Conservation (phyloP, 2,113 vertebrate species). For the Carollia perspicillata region DNA sequence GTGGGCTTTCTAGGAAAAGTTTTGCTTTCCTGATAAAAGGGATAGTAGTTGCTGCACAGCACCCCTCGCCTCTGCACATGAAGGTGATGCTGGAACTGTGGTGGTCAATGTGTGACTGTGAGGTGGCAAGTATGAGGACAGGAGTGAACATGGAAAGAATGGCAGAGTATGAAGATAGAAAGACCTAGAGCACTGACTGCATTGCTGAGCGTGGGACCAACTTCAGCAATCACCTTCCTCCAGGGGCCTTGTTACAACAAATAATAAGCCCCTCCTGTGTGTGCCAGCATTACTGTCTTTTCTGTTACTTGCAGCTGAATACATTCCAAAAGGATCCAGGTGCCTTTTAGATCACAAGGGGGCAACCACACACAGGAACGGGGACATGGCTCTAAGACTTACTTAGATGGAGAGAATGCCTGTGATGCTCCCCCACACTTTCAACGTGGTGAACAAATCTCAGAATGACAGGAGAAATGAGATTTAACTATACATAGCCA, state of each 20-base stretch:
- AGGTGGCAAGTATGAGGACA: not conserved
- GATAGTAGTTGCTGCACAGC: not conserved
- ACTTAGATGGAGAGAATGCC: not conserved
- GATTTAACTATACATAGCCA: not conserved
- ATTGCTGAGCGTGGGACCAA: not conserved
- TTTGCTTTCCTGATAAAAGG: not conserved
- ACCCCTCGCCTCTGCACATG: not conserved
- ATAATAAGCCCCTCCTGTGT: not conserved
- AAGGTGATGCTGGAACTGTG: not conserved
- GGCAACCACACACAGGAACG: not conserved
- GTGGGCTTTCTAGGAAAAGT: not conserved
- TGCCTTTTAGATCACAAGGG: not conserved
- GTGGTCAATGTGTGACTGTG: not conserved
- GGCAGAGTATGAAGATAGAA: not conserved
- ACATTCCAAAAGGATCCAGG: not conserved
- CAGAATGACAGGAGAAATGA: not conserved
- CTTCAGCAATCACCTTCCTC: not conserved
- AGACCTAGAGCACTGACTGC: not conserved
- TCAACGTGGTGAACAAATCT: not conserved
- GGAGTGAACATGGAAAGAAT: not conserved
- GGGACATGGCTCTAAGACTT: not conserved
- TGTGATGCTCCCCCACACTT: not conserved
- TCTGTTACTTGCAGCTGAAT: conserved; percentile 16
- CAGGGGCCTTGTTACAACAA: not conserved
- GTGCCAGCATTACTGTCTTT: not conserved